Evolutionary conservation across 2,888 invertebrate species (phyloP).

Genomic region (Himalopsyche tibetana): DNA sequence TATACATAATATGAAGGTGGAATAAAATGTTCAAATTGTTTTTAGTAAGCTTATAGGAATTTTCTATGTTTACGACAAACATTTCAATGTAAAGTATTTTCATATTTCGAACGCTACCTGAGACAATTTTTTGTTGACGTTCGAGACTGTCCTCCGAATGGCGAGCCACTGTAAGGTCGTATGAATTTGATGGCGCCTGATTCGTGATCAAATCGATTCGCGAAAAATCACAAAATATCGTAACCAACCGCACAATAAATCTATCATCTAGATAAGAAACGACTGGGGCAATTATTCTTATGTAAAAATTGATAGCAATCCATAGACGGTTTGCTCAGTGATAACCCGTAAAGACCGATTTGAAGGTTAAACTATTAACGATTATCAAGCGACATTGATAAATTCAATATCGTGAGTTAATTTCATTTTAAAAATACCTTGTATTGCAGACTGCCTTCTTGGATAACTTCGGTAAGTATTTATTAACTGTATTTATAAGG

Average conservation of each 20-base stretch:
- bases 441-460: neutral
- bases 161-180: neutral
- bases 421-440: constrained; percentile 3
- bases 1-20: too few relatives aligned
- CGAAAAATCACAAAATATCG: neutral
- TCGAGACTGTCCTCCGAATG: neutral
- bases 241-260: neutral
- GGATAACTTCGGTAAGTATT: constrained; percentile 14
- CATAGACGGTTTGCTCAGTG: neutral
- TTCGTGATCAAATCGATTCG: neutral
- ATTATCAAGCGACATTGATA: constrained; percentile 44
- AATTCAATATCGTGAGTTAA: neutral
- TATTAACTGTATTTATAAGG: neutral
- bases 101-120: constrained; percentile 13
- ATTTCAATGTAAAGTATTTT: neutral
- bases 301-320: constrained; percentile 10
- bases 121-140: neutral
- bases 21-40: neutral
- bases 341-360: constrained; percentile 16
- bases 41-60: neutral
- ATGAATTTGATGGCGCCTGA: neutral
- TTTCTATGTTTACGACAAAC: neutral
- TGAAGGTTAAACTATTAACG: constrained; percentile 40
- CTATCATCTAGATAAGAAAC: neutral
- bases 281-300: neutral